Evolutionary conservation across 2,113 vertebrate genomes (phyloP), one percentile per base, ranked within the genome.

Genomic region (Vulpes vulpes): DNA sequence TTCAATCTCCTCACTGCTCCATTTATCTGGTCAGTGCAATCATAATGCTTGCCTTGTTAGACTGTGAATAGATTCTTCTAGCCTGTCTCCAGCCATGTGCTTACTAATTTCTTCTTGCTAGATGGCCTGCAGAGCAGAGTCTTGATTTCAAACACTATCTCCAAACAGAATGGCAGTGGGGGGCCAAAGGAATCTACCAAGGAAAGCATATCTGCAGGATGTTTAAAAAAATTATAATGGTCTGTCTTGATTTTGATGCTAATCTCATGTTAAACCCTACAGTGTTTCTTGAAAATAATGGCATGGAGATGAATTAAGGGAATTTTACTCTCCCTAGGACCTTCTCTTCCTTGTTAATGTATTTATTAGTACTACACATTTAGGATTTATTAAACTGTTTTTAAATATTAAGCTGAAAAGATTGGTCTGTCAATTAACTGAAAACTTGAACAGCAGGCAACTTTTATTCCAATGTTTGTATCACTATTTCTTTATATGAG

Each of bases 271-370:
- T 97, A 97, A 97, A 93, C 19, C 62, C 27, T 95, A 88, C 0
- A 97, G 74, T 14, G 85, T 92, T 97, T 98, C 96, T 98, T 97
- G 79, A 98, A 98, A 98, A 98, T 74, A 97, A 97, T 82, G 91
- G 22, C 94, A 82, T 76, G 89, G 83, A 96, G 94, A 95, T 91
- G 84, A 97, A 0, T 1, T 97, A 97, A 97, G 96, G 55, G 30
- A 96, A 96, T 98, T 98, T 98, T 86, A 79, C 7, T 97, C 96
- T 89, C 95, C 88, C 81, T 95, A 90, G 69, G 94, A 97, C 2
- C 3, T 71, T 53, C 14, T 85, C n/a, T n/a, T 60, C 4, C 71
- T 88, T 73, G 43, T 98, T 79, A 91, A 62, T 91, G 32, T 96
- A 95, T 83, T 97, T 96, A 93, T 69, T 97, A 97, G 73, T 32